phyloP scores from a whole-genome alignment of 2,797 vertebrate genomes.

The Gorsachius magnificus region DNA sequence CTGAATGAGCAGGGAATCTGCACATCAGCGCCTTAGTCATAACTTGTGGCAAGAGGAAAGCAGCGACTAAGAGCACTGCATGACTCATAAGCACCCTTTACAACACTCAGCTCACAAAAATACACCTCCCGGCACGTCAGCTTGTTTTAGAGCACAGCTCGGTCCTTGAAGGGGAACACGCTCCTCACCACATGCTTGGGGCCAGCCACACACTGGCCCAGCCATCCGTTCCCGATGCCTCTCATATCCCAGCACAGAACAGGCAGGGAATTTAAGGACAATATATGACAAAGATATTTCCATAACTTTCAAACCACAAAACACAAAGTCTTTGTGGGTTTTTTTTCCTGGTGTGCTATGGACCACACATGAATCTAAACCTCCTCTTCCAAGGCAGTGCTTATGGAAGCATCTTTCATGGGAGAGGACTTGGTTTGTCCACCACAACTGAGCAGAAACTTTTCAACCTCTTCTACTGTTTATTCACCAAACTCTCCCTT shows the following conservation, averaged over 20 bases:
- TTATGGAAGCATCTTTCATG: slow-evolving; percentile 9
- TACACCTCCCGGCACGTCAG: not conserved
- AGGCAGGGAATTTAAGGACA: not conserved
- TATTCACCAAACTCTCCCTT: not conserved
- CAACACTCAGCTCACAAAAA: not conserved
- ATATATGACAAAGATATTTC: not conserved
- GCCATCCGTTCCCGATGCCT: not conserved
- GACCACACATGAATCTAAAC: not conserved
- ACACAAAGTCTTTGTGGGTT: not conserved
- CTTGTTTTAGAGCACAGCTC: not conserved
- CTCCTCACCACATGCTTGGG: rapidly evolving
- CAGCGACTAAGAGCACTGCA: not conserved
- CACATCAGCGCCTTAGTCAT: not conserved
- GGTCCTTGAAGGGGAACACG: rapidly evolving
- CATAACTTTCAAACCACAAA: not conserved
- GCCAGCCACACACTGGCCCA: rapidly evolving
- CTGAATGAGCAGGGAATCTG: not conserved
- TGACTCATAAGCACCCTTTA: slow-evolving; percentile 38
- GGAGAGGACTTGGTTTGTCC: not conserved
- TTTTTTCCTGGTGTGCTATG: not conserved
- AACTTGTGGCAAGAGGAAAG: slow-evolving; percentile 29
- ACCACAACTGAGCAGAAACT: not conserved
- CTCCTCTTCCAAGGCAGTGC: not conserved
- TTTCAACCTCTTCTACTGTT: not conserved
- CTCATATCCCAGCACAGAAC: not conserved